phyloP scores from a whole-genome alignment of 2,797 vertebrate genomes.

The Falco concolor region DNA sequence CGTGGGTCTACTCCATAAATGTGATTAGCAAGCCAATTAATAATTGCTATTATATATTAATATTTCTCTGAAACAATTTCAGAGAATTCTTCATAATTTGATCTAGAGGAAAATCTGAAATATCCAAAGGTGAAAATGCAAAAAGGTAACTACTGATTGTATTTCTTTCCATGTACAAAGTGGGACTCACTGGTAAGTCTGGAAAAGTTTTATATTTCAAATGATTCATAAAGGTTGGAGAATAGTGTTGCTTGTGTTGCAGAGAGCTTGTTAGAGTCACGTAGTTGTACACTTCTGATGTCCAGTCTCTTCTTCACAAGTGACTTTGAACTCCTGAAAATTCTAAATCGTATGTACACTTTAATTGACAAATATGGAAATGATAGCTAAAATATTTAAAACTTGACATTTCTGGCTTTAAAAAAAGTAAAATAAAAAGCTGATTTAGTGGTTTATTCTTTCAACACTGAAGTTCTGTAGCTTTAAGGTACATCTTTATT shows the following conservation, averaged over 20 bases:
- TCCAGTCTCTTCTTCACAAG: not conserved
- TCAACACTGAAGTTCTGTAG: not conserved
- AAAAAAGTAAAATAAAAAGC: not conserved
- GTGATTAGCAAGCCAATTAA: not conserved
- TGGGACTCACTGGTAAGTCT: not conserved
- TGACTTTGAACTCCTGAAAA: not conserved
- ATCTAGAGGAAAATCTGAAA: not conserved
- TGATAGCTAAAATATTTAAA: not conserved
- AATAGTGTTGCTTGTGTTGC: not conserved
- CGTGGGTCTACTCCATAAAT: not conserved
- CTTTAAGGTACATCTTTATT: not conserved
- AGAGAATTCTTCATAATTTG: not conserved
- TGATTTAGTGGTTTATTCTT: not conserved
- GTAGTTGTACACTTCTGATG: not conserved
- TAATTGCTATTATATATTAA: not conserved
- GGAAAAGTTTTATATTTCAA: not conserved
- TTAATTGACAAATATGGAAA: not conserved
- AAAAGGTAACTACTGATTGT: not conserved
- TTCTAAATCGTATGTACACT: not conserved
- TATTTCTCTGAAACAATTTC: not conserved
- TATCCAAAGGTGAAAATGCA: rapidly evolving
- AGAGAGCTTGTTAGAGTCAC: not conserved
- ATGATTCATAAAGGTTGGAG: not conserved
- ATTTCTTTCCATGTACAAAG: not conserved
- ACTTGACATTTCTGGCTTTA: no score